Percentiles rank a stretch among this genome's conserved stretches.
Evolutionary conservation across 2,797 vertebrate species (phyloP).

Genomic region (Crotalus adamanteus): DNA sequence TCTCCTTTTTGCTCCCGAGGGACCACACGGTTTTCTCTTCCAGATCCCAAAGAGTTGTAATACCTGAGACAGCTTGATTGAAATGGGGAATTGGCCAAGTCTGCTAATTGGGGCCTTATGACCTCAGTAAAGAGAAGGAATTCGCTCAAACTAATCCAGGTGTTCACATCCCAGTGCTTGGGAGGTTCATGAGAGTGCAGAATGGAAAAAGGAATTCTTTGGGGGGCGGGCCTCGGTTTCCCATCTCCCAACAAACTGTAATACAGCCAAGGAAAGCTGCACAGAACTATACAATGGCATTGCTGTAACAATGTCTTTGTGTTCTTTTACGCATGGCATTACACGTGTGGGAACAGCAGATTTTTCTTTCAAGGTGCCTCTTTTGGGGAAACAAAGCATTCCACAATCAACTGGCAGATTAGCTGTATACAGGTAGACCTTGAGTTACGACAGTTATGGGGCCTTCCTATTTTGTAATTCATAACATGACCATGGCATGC

Average conservation of each 20-base stretch:
- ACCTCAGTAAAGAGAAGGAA: not conserved
- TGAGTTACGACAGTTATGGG: not conserved
- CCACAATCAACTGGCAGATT: not conserved
- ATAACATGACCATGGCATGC: not conserved
- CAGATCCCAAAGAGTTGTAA: not conserved
- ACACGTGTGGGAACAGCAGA: not conserved
- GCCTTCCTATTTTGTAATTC: not conserved
- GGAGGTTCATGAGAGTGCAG: not conserved
- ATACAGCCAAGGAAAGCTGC: too few relatives aligned
- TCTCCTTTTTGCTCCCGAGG: not conserved
- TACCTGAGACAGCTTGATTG: not conserved
- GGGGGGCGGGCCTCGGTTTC: not conserved
- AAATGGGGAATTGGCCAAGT: not conserved
- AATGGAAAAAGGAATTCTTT: not conserved
- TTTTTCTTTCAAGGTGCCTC: not conserved
- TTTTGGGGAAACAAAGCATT: not conserved
- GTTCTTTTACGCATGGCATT: not conserved
- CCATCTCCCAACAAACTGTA: not conserved
- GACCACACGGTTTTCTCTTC: not conserved
- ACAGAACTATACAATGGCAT: not conserved
- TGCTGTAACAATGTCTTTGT: not conserved
- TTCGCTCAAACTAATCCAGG: not conserved
- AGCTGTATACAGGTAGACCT: not conserved
- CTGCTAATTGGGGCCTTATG: conserved; percentile 4
- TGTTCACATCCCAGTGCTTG: not conserved